Base-by-base conservation (phyloP, 2,888 invertebrate genomes). In the Tipula lateralis region DNA sequence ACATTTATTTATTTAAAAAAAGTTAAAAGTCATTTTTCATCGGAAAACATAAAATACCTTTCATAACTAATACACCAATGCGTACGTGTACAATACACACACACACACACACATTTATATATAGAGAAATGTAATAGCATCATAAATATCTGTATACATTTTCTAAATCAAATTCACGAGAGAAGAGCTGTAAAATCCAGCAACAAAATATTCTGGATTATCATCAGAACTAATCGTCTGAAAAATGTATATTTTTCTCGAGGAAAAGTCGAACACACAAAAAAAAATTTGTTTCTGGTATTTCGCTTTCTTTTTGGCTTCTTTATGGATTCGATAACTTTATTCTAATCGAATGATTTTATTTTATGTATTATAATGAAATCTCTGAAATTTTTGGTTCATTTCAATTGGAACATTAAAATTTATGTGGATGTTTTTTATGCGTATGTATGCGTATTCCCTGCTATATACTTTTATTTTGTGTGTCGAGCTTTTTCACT, bases 291-390 rank as follows among this genome's bases (percentile, higher is more conserved):
- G n/a, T 66, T 66, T 66, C 66, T 66, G 66, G 24, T 66, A 66
- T 66, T 66, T 66, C 66, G 66, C 66, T 66, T 66, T 66, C 66
- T 19, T 66, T 66, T 66, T 66, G 66, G 66, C 66, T 66, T 66
- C 66, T 66, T 66, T 66, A 66, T 66, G 66, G 66, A 66, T 66
- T 66, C 66, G 66, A 66, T 66, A 66, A 66, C 66, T 66, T 66
- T 66, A 66, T 66, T 66, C 66, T 66, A 66, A 66, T 66, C 66
- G 66, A 66, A 66, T 66, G 66, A 66, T 66, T 66, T 66, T 66
- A 66, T 66, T 66, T 66, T 66, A 66, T 66, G 24, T 66, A 66
- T 66, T 66, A 66, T 66, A 66, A 66, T 66, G 66, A 66, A 66
- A 66, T 66, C 66, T 66, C 19, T 66, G 66, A 66, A 66, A 66